Percentiles rank a stretch among this genome's conserved stretches.
These are phyloP conservation scores for Tenthredo distinguenda DNA, from an alignment of 2,888 invertebrate species.

Conservation along the genomic window DNA sequence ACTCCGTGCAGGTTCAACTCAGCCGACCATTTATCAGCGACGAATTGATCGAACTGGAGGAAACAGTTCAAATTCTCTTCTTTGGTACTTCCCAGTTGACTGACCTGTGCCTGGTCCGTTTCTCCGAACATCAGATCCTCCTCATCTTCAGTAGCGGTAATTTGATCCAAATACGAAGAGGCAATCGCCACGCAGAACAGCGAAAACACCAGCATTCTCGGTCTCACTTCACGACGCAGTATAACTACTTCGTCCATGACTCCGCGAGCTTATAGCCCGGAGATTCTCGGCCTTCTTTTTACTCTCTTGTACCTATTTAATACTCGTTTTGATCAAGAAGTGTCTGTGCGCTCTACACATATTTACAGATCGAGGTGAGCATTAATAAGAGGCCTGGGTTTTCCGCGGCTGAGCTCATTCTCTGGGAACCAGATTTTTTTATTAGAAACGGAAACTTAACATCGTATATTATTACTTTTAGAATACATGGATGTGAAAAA, in stretches of 20 bases:
- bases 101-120: neutral
- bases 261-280: neutral
- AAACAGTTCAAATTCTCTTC: conserved; percentile 44
- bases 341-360: neutral
- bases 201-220: neutral
- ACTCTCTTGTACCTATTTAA: conserved; percentile 37
- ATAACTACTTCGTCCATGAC: neutral
- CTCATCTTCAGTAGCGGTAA: neutral
- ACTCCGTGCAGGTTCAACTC: neutral
- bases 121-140: neutral
- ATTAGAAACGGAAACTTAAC: neutral
- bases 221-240: conserved; percentile 10
- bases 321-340: conserved; percentile 21
- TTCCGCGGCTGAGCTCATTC: neutral
- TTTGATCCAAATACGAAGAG: neutral
- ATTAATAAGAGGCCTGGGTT: neutral
- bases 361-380: neutral
- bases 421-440: neutral
- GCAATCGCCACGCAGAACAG: conserved; percentile 1
- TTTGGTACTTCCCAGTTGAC: neutral
- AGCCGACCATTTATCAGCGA: conserved; percentile 32
- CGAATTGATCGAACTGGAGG: neutral
- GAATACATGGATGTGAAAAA: neutral
- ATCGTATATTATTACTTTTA: neutral
- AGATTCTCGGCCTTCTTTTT: conserved; percentile 31